These are phyloP conservation scores for Centrocercus urophasianus DNA, from an alignment of 2,113 vertebrate species.

Conservation along the genomic window DNA sequence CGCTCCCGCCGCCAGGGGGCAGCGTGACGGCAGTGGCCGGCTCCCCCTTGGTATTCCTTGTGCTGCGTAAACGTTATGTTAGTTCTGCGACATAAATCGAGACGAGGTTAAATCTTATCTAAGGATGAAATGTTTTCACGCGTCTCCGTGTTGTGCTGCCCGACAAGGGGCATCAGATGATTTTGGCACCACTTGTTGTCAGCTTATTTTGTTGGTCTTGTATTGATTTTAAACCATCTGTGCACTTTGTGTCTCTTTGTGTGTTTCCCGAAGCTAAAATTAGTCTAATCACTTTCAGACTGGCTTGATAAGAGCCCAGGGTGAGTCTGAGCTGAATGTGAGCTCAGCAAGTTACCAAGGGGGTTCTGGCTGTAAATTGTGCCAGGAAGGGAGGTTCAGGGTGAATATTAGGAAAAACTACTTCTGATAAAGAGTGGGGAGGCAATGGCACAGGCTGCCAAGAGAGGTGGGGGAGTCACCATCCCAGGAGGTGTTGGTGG, in stretches of 20 bases:
- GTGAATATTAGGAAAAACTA: no score
- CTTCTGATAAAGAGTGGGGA: no score
- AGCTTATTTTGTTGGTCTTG: neutral
- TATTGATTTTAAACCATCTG: neutral
- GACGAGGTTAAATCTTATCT: neutral
- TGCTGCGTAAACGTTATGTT: no score
- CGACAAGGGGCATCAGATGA: neutral
- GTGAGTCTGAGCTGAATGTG: neutral
- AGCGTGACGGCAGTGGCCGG: no score
- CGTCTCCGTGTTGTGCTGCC: neutral
- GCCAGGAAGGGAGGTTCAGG: no score
- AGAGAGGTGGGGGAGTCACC: no score
- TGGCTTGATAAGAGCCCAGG: neutral
- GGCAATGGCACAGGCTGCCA: no score
- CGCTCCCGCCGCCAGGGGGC: no score
- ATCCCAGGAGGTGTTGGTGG: no score
- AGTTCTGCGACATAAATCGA: neutral
- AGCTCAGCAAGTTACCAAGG: neutral
- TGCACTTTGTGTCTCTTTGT: neutral
- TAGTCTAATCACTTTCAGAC: neutral
- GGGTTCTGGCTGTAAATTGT: no score
- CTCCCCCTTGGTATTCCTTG: no score
- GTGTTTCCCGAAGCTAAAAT: neutral
- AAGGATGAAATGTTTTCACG: accelerated
- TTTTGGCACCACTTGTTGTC: neutral